Conservation (phyloP, 1,140 invertebrate genomes). For the Drosophila ercepeae region DNA sequence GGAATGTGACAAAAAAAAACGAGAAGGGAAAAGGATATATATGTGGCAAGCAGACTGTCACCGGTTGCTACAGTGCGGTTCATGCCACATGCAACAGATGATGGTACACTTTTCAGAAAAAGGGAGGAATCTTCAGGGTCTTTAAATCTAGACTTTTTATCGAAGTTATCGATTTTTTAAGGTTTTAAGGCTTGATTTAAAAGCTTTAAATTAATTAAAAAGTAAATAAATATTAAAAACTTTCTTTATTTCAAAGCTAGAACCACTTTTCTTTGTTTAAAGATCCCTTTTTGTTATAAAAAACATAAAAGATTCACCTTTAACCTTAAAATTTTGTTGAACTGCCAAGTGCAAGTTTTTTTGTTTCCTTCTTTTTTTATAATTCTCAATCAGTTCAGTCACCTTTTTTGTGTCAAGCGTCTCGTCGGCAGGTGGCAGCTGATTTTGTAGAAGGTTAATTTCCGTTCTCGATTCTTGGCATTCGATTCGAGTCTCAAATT, state of each 20-base stretch:
- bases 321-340: too few relatives aligned
- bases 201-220: too few relatives aligned
- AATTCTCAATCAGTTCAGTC: not conserved
- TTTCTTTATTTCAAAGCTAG: too few relatives aligned
- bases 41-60: not conserved
- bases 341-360: too few relatives aligned
- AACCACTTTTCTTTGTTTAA: too few relatives aligned
- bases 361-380: not conserved
- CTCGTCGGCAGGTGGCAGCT: conserved; percentile 30
- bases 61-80: conserved; percentile 11
- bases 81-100: conserved; percentile 19
- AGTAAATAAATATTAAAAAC: too few relatives aligned
- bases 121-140: too few relatives aligned
- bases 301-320: too few relatives aligned
- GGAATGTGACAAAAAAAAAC: conserved; percentile 15
- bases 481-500: not conserved
- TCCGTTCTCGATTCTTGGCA: conserved; percentile 7
- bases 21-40: not conserved
- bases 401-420: not conserved
- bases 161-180: conserved; percentile 12
- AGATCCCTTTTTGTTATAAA: too few relatives aligned
- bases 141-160: too few relatives aligned
- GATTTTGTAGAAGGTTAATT: conserved; percentile 24
- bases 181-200: conserved; percentile 6
- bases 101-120: too few relatives aligned